These are phyloP conservation scores for Fragariocoptes setiger DNA, from an alignment of 1,140 invertebrate species.

Conservation along the genomic window DNA sequence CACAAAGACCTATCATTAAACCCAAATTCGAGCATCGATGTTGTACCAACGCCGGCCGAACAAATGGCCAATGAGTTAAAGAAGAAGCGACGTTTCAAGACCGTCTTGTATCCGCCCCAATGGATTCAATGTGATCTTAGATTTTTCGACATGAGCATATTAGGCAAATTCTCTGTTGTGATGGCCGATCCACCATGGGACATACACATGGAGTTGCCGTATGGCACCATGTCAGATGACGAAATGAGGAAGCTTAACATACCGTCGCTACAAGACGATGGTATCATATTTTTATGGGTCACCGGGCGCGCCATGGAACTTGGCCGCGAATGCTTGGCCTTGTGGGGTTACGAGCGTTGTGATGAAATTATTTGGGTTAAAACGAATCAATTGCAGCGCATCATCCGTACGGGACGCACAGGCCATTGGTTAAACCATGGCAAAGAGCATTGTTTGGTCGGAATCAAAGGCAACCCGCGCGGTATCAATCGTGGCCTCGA, in stretches of 20 bases:
- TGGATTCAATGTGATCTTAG: conserved; percentile 91
- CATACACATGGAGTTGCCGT: conserved; percentile 91
- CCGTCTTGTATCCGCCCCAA: conserved; percentile 18
- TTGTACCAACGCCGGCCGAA: neutral
- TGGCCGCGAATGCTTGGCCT: conserved; percentile 55
- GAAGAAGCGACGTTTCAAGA: conserved; percentile 4
- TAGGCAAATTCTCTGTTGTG: conserved; percentile 69
- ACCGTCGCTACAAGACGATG: conserved; percentile 65
- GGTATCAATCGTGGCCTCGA: conserved; percentile 61
- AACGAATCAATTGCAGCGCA: conserved; percentile 83
- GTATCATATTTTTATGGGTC: conserved; percentile 86
- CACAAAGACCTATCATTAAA: neutral
- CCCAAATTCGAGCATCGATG: neutral
- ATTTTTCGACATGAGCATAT: conserved; percentile 71
- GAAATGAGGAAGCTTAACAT: conserved; percentile 85
- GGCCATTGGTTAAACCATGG: conserved; percentile 97
- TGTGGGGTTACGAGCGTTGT: conserved; percentile 80
- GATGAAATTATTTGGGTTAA: conserved; percentile 98
- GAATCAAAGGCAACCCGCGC: conserved; percentile 73
- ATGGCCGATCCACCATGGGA: conserved; percentile 94
- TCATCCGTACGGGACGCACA: conserved; percentile 76
- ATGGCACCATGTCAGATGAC: conserved; percentile 95
- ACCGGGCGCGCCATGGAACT: conserved; percentile 92
- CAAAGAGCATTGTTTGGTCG: conserved; percentile 87
- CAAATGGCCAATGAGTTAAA: neutral